These are phyloP conservation scores for Oenanthe melanoleuca DNA, from an alignment of 2,113 vertebrate species.

Conservation along the genomic window DNA sequence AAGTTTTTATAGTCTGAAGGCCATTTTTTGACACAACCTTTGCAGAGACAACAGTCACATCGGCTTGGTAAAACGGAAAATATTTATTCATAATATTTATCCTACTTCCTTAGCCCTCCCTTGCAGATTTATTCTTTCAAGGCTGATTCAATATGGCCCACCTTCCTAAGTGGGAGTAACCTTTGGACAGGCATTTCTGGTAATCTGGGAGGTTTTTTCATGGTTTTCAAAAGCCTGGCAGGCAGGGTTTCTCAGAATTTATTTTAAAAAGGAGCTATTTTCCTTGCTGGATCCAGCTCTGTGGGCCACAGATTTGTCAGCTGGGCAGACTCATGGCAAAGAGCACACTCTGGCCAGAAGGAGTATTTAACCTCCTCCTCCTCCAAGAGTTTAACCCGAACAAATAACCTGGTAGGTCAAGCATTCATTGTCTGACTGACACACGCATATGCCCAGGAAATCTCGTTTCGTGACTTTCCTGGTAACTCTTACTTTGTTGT, in stretches of 20 bases:
- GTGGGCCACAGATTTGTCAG: background rate
- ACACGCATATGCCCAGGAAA: background rate
- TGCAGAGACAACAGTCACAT: background rate
- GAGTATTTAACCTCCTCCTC: background rate
- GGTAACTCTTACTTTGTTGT: background rate
- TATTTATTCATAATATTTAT: background rate
- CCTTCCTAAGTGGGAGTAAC: background rate
- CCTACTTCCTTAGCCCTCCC: background rate
- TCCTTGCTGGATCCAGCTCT: accelerated
- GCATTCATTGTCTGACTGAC: background rate
- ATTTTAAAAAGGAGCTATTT: background rate
- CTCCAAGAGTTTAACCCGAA: background rate
- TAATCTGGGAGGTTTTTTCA: background rate
- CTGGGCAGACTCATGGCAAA: background rate
- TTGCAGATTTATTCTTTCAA: background rate
- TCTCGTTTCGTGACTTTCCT: background rate
- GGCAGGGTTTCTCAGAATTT: background rate
- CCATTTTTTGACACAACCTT: background rate
- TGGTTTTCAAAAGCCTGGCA: background rate
- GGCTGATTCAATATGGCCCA: background rate
- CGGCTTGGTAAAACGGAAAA: background rate
- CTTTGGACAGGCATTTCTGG: background rate
- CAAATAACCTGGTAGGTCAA: background rate
- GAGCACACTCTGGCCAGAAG: background rate
- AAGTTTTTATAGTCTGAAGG: background rate